These are phyloP conservation scores for Rhimphoctona megacephalus DNA, from an alignment of 2,888 invertebrate species.

Conservation along the genomic window DNA sequence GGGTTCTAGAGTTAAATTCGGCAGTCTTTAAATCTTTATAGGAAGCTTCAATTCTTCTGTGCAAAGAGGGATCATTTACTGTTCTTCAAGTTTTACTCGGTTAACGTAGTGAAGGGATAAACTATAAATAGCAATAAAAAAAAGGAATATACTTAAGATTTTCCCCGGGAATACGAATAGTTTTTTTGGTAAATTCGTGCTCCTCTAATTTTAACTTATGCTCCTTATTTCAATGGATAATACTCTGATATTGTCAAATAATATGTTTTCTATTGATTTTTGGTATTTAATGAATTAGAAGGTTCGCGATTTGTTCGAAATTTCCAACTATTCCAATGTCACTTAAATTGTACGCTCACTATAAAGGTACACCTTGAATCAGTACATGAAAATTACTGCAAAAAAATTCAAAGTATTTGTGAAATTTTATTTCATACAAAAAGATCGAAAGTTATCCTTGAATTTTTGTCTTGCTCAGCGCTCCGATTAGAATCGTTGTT, in stretches of 20 bases:
- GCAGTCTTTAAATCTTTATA: too few relatives aligned
- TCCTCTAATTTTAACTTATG: too few relatives aligned
- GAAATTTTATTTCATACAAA: neutral
- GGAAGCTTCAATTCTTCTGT: too few relatives aligned
- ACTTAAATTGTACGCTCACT: neutral
- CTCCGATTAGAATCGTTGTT: neutral
- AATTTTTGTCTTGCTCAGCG: neutral
- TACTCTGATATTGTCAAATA: too few relatives aligned
- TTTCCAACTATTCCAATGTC: neutral
- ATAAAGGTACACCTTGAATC: neutral
- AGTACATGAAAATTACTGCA: neutral
- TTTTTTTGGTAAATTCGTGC: neutral
- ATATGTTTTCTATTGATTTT: too few relatives aligned
- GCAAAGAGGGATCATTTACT: too few relatives aligned
- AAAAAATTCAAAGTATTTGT: neutral
- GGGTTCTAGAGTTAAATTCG: too few relatives aligned
- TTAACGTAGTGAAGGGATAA: neutral
- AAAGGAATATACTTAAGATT: neutral
- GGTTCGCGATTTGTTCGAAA: neutral
- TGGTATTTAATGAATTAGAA: neutral
- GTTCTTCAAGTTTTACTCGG: neutral
- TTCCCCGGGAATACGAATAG: neutral
- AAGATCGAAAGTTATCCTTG: neutral
- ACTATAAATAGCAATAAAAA: neutral
- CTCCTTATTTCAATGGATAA: too few relatives aligned